A percentile compares a stretch with the other conserved stretches of the same genome.
These are phyloP conservation scores for Crypturellus undulatus DNA, from an alignment of 2,113 vertebrate genomes.

Conservation along the genomic window DNA sequence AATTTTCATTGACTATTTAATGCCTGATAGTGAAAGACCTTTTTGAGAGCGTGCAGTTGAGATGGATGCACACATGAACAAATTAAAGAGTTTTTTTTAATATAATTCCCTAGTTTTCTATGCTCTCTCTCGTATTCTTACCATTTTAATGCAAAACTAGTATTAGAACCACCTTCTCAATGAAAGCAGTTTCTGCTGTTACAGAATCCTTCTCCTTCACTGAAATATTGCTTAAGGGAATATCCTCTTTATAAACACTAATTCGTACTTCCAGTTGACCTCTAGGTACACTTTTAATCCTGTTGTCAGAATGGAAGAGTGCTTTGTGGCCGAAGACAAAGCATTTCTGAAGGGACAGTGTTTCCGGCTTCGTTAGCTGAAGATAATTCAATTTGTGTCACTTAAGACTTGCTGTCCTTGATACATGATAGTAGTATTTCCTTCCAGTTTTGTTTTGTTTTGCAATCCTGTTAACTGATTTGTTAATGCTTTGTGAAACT, in stretches of 20 bases:
- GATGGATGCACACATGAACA: constrained; percentile 43
- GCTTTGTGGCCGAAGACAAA: not conserved
- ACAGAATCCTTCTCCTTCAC: not conserved
- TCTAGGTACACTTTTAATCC: not conserved
- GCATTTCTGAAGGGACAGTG: not conserved
- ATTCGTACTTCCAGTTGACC: not conserved
- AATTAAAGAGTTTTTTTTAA: constrained; percentile 21
- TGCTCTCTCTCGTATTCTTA: constrained; percentile 15
- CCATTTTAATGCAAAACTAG: not conserved
- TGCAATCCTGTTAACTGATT: not conserved
- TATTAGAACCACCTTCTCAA: not conserved
- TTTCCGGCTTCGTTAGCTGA: not conserved
- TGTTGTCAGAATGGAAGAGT: not conserved
- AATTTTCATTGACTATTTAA: not conserved
- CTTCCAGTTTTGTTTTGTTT: not conserved
- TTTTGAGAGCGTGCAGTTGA: constrained; percentile 38
- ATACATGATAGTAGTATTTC: not conserved
- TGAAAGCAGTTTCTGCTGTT: not conserved
- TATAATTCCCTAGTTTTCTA: constrained; percentile 11
- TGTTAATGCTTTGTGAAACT: not conserved
- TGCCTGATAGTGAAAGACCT: constrained; percentile 28
- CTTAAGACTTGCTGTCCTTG: not conserved
- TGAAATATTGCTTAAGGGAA: constrained; percentile 17
- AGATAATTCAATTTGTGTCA: not conserved
- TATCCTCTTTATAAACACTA: not conserved